A percentile compares a stretch with the other conserved stretches of the same genome.
Evolutionary conservation across 2,888 invertebrate species (phyloP).

Genomic region (Erebia aethiops): DNA sequence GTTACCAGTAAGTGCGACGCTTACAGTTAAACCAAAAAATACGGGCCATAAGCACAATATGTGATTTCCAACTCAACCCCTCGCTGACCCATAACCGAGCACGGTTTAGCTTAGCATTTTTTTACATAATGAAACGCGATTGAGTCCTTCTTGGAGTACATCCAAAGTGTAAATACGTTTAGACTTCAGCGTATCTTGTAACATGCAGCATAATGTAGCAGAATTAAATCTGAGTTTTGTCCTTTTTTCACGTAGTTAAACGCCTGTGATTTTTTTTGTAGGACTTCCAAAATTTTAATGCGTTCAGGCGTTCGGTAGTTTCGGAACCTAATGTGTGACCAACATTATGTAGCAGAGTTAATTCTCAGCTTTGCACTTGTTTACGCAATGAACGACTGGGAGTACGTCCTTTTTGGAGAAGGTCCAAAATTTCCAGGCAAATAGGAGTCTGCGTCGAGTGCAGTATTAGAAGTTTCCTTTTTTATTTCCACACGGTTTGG

Average conservation of each 20-base stretch:
- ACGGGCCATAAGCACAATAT: neutral
- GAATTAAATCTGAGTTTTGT: conserved; percentile 33
- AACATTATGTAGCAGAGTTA: no score
- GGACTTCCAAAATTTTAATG: conserved; percentile 29
- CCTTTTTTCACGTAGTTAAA: conserved; percentile 33
- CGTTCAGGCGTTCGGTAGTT: no score
- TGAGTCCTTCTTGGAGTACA: conserved; percentile 36
- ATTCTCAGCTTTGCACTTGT: conserved; percentile 26
- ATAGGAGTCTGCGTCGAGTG: conserved; percentile 28
- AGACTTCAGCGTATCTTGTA: no score
- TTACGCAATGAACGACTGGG: conserved; percentile 34
- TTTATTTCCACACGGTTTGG: neutral
- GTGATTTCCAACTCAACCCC: neutral
- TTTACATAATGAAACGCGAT: conserved; percentile 30
- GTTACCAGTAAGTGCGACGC: no score
- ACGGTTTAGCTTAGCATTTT: conserved; percentile 23
- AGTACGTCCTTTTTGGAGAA: conserved; percentile 40
- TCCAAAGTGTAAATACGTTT: neutral
- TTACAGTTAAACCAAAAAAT: no score
- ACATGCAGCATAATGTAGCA: neutral
- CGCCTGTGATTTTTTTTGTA: conserved; percentile 38
- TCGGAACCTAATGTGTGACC: no score
- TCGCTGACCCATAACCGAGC: no score
- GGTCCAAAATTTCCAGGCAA: conserved; percentile 37
- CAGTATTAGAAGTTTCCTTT: neutral